These are phyloP conservation scores for Drosophila suzukii DNA, from an alignment of 1,140 invertebrate species.

Conservation along the genomic window DNA sequence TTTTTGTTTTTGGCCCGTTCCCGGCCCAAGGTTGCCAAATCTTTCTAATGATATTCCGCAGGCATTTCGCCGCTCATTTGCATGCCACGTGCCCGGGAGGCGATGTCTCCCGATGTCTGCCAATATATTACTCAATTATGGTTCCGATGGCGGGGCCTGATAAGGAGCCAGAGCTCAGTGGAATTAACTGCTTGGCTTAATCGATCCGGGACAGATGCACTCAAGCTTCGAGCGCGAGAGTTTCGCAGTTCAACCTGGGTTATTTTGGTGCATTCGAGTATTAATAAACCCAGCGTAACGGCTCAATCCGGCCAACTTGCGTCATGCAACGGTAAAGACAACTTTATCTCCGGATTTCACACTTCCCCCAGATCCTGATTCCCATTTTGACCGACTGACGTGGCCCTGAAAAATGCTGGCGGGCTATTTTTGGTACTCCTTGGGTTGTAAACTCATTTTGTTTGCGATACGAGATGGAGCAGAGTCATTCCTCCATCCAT, in stretches of 20 bases:
- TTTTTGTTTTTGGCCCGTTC: not conserved
- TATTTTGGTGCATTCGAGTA: conserved; percentile 22
- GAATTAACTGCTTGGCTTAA: conserved; percentile 26
- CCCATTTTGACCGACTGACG: conserved; percentile 36
- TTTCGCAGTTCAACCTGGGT: conserved; percentile 2
- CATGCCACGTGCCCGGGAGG: conserved; percentile 57
- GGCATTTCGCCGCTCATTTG: conserved; percentile 62
- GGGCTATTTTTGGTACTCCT: conserved; percentile 26
- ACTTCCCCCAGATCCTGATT: not conserved
- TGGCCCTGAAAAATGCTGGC: conserved; percentile 28
- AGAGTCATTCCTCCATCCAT: conserved; percentile 7
- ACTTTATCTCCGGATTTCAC: conserved; percentile 15
- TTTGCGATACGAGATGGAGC: conserved; percentile 33
- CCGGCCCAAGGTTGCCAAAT: conserved; percentile 45
- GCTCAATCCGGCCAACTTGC: conserved; percentile 16
- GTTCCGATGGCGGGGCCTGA: conserved; percentile 56
- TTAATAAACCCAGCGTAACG: conserved; percentile 23
- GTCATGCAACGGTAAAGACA: conserved; percentile 44
- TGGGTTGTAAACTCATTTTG: conserved; percentile 25
- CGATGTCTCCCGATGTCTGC: conserved; percentile 47
- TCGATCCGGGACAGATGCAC: conserved; percentile 36
- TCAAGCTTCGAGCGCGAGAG: not conserved
- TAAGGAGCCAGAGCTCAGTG: conserved; percentile 37
- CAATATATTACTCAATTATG: conserved; percentile 58
- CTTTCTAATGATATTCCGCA: conserved; percentile 67